Conservation (phyloP, 2,797 vertebrate genomes). For the Rhinoraja longicauda region DNA sequence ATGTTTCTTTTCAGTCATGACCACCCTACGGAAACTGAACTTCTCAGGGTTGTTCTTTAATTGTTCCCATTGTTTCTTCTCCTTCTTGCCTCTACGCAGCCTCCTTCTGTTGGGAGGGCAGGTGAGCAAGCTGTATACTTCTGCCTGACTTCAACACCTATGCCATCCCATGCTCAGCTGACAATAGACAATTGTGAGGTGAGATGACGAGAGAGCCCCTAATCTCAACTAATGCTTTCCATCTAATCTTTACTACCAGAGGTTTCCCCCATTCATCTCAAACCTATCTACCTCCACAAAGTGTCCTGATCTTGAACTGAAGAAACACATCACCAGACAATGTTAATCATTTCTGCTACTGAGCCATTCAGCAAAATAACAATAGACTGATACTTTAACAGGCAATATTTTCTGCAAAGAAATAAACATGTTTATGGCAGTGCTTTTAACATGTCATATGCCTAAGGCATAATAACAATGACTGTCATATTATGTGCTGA, state of each 20-base stretch:
- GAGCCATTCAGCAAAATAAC: background rate
- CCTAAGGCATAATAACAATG: background rate
- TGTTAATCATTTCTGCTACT: background rate
- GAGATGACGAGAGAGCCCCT: constrained; percentile 15
- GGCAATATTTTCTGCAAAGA: background rate
- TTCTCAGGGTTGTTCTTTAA: constrained; percentile 31
- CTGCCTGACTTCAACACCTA: constrained; percentile 26
- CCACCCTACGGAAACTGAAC: background rate
- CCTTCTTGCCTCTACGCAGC: constrained; percentile 27
- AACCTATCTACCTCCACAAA: background rate
- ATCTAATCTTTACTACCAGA: background rate
- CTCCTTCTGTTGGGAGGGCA: constrained; percentile 34
- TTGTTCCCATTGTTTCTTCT: constrained; percentile 35
- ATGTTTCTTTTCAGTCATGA: background rate
- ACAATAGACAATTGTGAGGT: constrained; percentile 33
- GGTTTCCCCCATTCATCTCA: background rate
- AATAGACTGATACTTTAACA: constrained; percentile 6
- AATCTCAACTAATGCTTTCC: background rate
- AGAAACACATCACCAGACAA: background rate
- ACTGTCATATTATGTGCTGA: background rate
- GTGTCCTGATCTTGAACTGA: constrained; percentile 6
- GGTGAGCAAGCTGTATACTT: constrained; percentile 33
- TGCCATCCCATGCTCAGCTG: constrained; percentile 26
- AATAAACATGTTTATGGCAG: background rate
- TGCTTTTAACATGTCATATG: background rate